Percentiles rank a stretch among this genome's conserved stretches.
Evolutionary conservation across 2,797 vertebrate genomes (phyloP).

Genomic region (Hybognathus amarus): DNA sequence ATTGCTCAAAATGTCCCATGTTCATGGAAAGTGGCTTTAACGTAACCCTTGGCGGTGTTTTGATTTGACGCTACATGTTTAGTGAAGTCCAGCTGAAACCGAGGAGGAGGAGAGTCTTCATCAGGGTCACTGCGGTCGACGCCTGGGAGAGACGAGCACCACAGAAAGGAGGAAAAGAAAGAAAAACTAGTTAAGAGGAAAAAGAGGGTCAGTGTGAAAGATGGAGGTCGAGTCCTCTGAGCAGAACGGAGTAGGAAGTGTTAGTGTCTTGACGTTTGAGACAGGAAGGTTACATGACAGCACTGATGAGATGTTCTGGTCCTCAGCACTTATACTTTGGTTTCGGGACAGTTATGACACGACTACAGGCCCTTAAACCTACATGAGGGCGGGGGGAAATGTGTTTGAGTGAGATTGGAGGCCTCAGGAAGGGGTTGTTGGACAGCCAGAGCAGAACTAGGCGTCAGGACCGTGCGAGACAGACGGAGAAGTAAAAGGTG

Average conservation of each 20-base stretch:
- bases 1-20: not conserved
- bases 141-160: conserved; percentile 71
- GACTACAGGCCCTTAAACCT: not conserved
- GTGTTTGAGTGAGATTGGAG: not conserved
- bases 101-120: conserved; percentile 27
- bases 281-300: not conserved
- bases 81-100: conserved; percentile 4
- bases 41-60: conserved; percentile 1
- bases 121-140: conserved; percentile 70
- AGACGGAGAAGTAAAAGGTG: not conserved
- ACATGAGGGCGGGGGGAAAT: not conserved
- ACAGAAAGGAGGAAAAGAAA: conserved; percentile 60
- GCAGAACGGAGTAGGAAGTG: not conserved
- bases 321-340: conserved; percentile 25
- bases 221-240: not conserved
- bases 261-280: conserved; percentile 3
- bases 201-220: not conserved
- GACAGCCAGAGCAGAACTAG: not conserved
- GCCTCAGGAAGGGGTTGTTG: not conserved
- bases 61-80: conserved; percentile 7
- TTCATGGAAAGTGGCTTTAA: conserved; percentile 25
- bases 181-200: conserved; percentile 44
- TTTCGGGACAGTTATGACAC: not conserved
- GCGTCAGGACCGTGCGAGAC: conserved; percentile 6
- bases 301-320: conserved; percentile 13